phyloP scores from a whole-genome alignment of 2,113 vertebrate genomes.

The Petromus typicus region DNA sequence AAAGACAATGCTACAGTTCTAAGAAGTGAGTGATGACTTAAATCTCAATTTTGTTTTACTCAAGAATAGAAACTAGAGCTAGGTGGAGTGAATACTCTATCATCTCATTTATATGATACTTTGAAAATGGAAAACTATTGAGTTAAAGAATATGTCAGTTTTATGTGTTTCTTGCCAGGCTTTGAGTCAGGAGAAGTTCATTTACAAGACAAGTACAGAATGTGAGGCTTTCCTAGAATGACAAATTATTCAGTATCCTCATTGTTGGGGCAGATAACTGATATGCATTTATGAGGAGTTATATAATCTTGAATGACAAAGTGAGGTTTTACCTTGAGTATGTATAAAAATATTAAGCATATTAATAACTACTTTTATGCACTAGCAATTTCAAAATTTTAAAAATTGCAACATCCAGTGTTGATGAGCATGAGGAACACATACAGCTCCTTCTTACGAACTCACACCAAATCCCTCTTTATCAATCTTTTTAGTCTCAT shows the following conservation, averaged over 20 bases:
- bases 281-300: neutral
- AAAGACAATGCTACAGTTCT: neutral
- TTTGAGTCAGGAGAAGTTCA: fast-evolving
- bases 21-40: neutral
- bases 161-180: neutral
- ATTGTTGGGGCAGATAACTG: neutral
- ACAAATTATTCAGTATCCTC: neutral
- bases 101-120: neutral
- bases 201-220: fast-evolving
- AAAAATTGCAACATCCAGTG: neutral
- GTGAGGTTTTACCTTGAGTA: neutral
- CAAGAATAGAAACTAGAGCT: neutral
- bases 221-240: neutral
- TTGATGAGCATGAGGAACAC: neutral
- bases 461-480: neutral
- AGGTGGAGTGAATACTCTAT: neutral
- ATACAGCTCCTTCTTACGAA: neutral
- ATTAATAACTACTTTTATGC: neutral
- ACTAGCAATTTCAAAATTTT: neutral
- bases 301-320: neutral
- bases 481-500: neutral
- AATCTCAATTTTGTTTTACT: neutral
- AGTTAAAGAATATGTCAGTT: neutral
- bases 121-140: neutral
- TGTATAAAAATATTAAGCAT: neutral